A percentile compares a stretch with the other conserved stretches of the same genome.
Evolutionary conservation across 2,888 invertebrate genomes (phyloP).

Genomic region (Drosophila suboccidentalis): DNA sequence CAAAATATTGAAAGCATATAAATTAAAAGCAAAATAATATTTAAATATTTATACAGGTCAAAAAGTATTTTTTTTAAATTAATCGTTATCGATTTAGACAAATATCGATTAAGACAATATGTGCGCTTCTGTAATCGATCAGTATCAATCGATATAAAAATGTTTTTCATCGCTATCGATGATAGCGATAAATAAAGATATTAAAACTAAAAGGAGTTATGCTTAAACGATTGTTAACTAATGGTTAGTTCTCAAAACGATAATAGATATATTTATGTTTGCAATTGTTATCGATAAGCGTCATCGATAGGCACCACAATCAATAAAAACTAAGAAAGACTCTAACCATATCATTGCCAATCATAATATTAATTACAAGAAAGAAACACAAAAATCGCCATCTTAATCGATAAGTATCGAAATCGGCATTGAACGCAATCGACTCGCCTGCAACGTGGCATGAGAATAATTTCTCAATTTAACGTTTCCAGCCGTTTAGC

Average conservation of each 20-base stretch:
- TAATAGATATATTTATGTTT: too few relatives aligned
- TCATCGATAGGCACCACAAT: too few relatives aligned
- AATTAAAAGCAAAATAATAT: not conserved
- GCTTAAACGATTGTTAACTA: not conserved
- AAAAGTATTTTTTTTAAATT: not conserved
- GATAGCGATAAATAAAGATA: not conserved
- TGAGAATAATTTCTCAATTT: slow-evolving; percentile 61
- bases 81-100: not conserved
- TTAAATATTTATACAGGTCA: not conserved
- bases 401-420: slow-evolving; percentile 27
- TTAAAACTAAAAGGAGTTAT: not conserved
- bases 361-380: not conserved
- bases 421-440: not conserved
- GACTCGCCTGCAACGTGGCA: slow-evolving; percentile 13
- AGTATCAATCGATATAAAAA: not conserved
- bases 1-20: too few relatives aligned
- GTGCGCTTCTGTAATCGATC: not conserved
- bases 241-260: not conserved
- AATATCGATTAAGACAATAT: not conserved
- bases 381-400: not conserved
- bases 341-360: not conserved
- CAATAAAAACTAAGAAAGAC: not conserved
- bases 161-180: not conserved
- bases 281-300: too few relatives aligned
- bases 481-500: slow-evolving; percentile 32